Percentiles rank a stretch among this genome's conserved stretches.
Evolutionary conservation across 2,888 invertebrate species (phyloP).

Genomic region (Ariolimax columbianus): DNA sequence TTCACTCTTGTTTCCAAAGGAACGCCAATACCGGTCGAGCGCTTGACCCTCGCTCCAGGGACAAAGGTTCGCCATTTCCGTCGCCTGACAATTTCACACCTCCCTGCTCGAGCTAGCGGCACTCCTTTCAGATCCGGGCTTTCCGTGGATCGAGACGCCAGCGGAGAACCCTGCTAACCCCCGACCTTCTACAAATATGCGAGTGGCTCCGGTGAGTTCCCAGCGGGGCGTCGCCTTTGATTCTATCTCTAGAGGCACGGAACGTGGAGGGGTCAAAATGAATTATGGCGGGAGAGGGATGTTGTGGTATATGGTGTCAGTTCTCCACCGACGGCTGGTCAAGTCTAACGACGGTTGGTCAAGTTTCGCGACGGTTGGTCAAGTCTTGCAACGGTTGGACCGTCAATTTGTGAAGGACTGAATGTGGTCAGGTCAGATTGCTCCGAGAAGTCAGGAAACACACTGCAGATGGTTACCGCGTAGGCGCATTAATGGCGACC

Average conservation of each 20-base stretch:
- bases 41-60: too few species aligned
- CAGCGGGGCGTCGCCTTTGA: neutral
- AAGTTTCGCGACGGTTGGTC: too few species aligned
- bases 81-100: slow-evolving; percentile 36
- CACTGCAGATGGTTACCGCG: too few species aligned
- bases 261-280: neutral
- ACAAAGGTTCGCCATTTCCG: slow-evolving; percentile 2
- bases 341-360: too few species aligned
- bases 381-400: too few species aligned
- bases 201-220: neutral
- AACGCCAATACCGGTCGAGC: too few species aligned
- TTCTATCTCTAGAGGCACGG: neutral
- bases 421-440: too few species aligned
- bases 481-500: too few species aligned
- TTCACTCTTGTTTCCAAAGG: too few species aligned
- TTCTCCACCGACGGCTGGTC: neutral
- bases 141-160: neutral
- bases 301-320: neutral
- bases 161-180: neutral
- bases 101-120: slow-evolving; percentile 1
- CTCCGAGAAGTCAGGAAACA: too few species aligned
- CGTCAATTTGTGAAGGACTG: too few species aligned
- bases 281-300: neutral
- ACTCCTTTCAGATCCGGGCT: slow-evolving; percentile 18
- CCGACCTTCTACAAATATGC: neutral